Evolutionary conservation across 2,797 vertebrate species (phyloP), one percentile per base, ranked within the genome.

Genomic region (Chrysocyon brachyurus): DNA sequence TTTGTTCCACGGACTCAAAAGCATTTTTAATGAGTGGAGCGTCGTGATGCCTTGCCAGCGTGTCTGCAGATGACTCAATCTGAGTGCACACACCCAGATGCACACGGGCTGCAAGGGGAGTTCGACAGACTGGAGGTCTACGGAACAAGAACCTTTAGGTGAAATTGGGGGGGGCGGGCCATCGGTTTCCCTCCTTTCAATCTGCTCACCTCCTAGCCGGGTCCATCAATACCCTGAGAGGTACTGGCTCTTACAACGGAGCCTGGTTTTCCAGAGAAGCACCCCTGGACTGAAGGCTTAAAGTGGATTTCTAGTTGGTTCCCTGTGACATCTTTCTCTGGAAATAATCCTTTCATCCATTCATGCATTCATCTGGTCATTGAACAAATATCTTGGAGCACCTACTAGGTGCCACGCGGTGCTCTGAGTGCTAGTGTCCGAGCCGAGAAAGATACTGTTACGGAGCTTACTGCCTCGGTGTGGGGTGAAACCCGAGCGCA

Each of bases 21-120:
- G 90, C 89, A 61, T 94, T 94, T 96, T 97, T 94, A 96, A 97
- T 87, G 94, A 97, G 94, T 26, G 54, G 81, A 97, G 66, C 57
- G 10, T 14, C 85, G 84, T 0, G 31, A 40, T 94, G 59, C 87
- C 81, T 95, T 93, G 87, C 95, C 77, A 22, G 63, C 49, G 56
- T 88, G 63, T 86, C 84, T 93, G 97, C n/a, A 12, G 95, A 96
- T 95, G 95, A 86, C 95, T 98, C 92, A 90, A 63, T 98, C 81
- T 31, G 72, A 54, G 61, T 11, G 31, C 75, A 63, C 56, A 75
- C 12, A 26, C 91, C 66, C 68, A n/a, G 8, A 59, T 21, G 8
- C 19, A 77, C 22, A 8, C 5, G 9, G 56, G 82, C 66, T 61
- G 68, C 33, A 63, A 79, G 54, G 70, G 66, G 77, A 31, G 22